Conservation (phyloP, 2,113 vertebrate genomes). For the Meles meles region DNA sequence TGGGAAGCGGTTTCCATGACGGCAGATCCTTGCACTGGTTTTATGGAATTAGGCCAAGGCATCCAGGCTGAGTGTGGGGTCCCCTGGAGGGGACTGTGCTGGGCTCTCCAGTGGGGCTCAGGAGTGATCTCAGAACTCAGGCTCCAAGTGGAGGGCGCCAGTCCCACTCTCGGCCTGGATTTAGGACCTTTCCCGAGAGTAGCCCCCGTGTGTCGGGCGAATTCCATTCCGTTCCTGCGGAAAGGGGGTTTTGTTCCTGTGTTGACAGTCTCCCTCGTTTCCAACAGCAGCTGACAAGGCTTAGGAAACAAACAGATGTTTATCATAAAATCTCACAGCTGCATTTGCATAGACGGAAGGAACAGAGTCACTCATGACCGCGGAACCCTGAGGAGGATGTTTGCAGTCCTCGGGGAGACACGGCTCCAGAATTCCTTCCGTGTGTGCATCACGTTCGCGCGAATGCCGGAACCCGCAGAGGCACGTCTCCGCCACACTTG, state of each 20-base stretch:
- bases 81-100: rapidly evolving
- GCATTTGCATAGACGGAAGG: background rate
- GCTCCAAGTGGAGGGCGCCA: rapidly evolving
- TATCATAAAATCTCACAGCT: background rate
- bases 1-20: rapidly evolving
- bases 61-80: rapidly evolving
- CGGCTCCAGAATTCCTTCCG: rapidly evolving
- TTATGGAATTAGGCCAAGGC: background rate
- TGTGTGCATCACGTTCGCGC: rapidly evolving
- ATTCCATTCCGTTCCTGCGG: rapidly evolving
- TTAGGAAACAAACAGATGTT: background rate
- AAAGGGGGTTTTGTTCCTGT: too few species aligned
- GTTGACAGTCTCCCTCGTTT: background rate
- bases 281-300: background rate
- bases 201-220: rapidly evolving
- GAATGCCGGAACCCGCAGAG: rapidly evolving
- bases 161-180: rapidly evolving
- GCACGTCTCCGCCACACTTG: rapidly evolving
- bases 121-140: too few species aligned
- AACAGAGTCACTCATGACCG: rapidly evolving
- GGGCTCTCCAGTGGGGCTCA: background rate
- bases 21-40: rapidly evolving
- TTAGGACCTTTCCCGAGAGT: rapidly evolving
- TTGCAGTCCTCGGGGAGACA: background rate
- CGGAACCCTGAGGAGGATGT: background rate